These are phyloP conservation scores for Narcine bancroftii DNA, from an alignment of 2,113 vertebrate genomes.

Conservation along the genomic window DNA sequence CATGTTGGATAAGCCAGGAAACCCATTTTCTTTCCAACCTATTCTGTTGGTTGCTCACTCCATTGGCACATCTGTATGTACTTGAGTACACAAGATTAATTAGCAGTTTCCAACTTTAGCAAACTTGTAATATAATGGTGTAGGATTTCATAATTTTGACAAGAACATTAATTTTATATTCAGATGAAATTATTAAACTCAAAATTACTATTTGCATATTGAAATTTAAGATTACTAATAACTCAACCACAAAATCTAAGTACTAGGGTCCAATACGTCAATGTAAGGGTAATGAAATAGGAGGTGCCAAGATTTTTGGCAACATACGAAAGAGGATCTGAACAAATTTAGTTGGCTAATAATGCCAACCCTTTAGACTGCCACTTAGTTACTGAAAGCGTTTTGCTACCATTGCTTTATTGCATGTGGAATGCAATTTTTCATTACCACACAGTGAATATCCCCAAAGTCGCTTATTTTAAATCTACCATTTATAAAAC, in stretches of 20 bases:
- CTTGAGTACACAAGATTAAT: slow-evolving; percentile 1
- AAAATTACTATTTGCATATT: not conserved
- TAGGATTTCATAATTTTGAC: not conserved
- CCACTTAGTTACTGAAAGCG: not conserved
- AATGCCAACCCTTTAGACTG: not conserved
- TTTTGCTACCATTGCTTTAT: not conserved
- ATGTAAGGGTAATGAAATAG: not conserved
- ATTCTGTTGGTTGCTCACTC: not conserved
- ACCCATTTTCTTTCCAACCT: not conserved
- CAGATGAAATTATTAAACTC: not conserved
- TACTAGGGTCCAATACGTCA: not conserved
- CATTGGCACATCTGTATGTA: slow-evolving; percentile 32
- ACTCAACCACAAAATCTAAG: not conserved
- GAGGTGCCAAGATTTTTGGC: not conserved
- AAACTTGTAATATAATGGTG: not conserved
- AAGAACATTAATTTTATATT: not conserved
- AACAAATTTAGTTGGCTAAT: not conserved
- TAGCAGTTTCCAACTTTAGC: not conserved
- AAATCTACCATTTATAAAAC: slow-evolving; percentile 10
- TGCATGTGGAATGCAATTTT: not conserved
- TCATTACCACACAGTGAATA: not conserved
- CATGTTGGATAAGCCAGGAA: not conserved
- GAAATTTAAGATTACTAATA: not conserved
- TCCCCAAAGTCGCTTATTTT: slow-evolving; percentile 2
- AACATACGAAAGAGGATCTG: not conserved